Evolutionary conservation across 2,888 invertebrate genomes (phyloP).

Genomic region (Mythimna ferrago): DNA sequence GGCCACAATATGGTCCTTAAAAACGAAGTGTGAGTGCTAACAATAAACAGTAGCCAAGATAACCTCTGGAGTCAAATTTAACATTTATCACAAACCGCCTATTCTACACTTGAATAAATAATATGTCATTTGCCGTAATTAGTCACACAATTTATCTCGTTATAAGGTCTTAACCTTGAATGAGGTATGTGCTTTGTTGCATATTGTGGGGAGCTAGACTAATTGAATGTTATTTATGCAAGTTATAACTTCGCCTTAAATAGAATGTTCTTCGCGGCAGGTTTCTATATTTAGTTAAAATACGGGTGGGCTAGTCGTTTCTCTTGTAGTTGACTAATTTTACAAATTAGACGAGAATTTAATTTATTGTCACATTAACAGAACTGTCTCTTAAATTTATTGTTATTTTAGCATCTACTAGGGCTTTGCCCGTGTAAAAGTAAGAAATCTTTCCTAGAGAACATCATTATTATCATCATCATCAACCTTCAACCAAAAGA

Average conservation of each 20-base stretch:
- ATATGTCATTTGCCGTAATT: constrained; percentile 79
- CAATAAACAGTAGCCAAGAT: constrained; percentile 43
- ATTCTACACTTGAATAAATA: constrained; percentile 61
- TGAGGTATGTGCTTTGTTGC: constrained; percentile 66
- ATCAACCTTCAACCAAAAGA: too few species aligned
- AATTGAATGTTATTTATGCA: constrained; percentile 65
- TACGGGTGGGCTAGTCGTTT: constrained; percentile 59
- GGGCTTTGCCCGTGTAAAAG: too few species aligned
- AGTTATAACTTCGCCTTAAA: constrained; percentile 55
- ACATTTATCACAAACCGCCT: constrained; percentile 54
- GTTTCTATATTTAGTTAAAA: constrained; percentile 53
- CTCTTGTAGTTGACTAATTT: neutral
- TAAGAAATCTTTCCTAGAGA: too few species aligned
- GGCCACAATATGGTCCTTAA: constrained; percentile 39
- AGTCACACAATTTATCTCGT: constrained; percentile 74
- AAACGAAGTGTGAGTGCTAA: constrained; percentile 32
- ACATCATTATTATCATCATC: too few species aligned
- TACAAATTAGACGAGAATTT: constrained; percentile 14
- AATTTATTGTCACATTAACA: neutral
- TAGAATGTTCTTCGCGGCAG: constrained; percentile 40
- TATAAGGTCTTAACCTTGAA: constrained; percentile 73
- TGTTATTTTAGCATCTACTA: too few species aligned
- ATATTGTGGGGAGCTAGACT: constrained; percentile 42
- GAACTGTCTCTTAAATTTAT: neutral
- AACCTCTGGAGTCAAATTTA: constrained; percentile 55